A percentile compares a stretch with the other conserved stretches of the same genome.
These are phyloP conservation scores for Drosophila barbarae DNA, from an alignment of 2,888 invertebrate genomes.

Conservation along the genomic window DNA sequence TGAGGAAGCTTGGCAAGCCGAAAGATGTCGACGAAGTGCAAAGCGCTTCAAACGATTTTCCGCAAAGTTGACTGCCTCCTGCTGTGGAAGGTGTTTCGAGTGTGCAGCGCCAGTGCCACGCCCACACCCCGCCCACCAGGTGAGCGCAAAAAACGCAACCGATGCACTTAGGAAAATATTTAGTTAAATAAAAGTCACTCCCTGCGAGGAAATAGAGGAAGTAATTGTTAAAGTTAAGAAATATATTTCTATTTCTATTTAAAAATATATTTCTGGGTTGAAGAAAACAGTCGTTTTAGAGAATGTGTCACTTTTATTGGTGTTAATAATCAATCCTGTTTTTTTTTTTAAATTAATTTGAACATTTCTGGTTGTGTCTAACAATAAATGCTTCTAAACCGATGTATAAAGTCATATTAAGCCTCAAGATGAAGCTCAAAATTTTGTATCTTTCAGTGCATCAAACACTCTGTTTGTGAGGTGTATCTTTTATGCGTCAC, in stretches of 20 bases:
- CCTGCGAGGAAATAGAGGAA: no score
- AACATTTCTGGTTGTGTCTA: no score
- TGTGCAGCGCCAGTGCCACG: constrained; percentile 43
- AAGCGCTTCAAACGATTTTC: constrained; percentile 74
- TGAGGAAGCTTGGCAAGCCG: constrained; percentile 51
- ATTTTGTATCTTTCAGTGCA: constrained; percentile 1
- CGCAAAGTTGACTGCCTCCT: constrained; percentile 72
- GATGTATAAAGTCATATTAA: not conserved
- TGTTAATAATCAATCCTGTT: no score
- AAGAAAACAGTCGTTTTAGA: no score
- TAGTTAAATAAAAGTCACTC: no score
- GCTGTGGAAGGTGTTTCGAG: constrained; percentile 70
- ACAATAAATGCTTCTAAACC: no score
- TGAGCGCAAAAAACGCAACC: not conserved
- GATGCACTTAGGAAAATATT: not conserved
- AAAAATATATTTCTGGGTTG: not conserved
- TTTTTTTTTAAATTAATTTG: no score
- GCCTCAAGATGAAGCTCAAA: not conserved
- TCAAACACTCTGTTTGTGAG: constrained; percentile 6
- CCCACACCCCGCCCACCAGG: constrained; percentile 8
- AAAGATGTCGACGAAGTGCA: constrained; percentile 73
- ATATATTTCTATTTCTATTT: no score
- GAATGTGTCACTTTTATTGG: no score
- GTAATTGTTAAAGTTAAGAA: no score
- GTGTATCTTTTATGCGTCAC: constrained; percentile 26